A percentile compares a stretch with the other conserved stretches of the same genome.
Conservation (phyloP, 2,113 vertebrate species). For the Glaucomys volans region DNA sequence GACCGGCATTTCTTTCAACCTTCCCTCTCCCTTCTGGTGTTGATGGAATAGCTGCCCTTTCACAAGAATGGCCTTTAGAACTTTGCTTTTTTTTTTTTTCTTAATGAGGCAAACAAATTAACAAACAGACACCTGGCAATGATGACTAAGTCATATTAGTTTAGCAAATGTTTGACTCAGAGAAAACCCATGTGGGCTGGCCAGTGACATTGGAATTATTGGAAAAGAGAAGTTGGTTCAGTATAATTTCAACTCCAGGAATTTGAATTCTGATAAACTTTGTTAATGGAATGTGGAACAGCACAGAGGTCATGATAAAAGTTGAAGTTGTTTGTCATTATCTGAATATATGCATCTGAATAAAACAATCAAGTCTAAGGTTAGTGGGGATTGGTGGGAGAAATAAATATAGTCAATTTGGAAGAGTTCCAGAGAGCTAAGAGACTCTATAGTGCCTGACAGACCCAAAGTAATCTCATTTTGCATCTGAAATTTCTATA, state of each 20-base stretch:
- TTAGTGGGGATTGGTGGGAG: neutral
- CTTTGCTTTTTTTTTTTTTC: neutral
- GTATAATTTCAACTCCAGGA: neutral
- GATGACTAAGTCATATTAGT: neutral
- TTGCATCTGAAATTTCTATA: neutral
- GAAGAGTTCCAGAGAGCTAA: neutral
- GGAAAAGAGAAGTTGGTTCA: neutral
- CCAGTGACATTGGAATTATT: neutral
- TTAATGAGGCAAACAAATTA: neutral
- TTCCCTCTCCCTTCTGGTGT: neutral
- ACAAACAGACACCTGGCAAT: neutral
- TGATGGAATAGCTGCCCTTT: neutral
- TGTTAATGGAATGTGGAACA: neutral
- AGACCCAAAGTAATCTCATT: neutral
- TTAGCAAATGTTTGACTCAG: neutral
- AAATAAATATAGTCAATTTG: neutral
- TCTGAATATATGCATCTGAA: neutral
- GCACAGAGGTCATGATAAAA: neutral
- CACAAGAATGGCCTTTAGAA: neutral
- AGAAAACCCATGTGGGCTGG: neutral
- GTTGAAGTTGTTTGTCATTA: neutral
- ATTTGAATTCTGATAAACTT: neutral
- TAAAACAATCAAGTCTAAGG: neutral
- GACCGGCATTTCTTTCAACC: neutral
- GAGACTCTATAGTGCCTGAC: neutral